Evolutionary conservation across 2,797 vertebrate genomes (phyloP), one percentile per base, ranked within the genome.

Genomic region (Limosa lapponica): DNA sequence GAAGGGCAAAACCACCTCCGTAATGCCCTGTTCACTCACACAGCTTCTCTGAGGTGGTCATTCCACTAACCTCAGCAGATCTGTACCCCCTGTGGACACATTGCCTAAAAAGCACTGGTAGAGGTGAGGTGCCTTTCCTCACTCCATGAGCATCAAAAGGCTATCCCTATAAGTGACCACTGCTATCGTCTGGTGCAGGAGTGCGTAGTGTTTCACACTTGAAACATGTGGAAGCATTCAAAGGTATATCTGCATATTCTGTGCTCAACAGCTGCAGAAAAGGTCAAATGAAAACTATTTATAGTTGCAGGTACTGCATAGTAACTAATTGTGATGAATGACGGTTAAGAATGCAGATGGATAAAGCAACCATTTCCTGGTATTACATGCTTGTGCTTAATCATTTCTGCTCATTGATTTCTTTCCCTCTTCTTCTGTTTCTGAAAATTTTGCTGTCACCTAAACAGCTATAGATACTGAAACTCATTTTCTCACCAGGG

Each of bases 371-470:
- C 15, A 57, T 74, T 93, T 87, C 59, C 74, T 69, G 48, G 64
- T 44, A 61, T 85, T 70, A 71, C 11, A 3, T 20, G 28, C 13
- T 77, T 77, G 25, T 8, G 48, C 57, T 87, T 75, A 59, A 70
- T 94, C 2, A 71, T 65, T 96, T 94, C 51, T 85, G 14, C 25
- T 91, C 59, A 80, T 67, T 73, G 71, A 80, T 91, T 96, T 92
- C 58, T 82, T 82, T 32, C 7, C 6, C 19, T 78, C 6, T 11
- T 48, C 37, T 65, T 75, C 66, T 69, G 16, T 46, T 95, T 74
- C 58, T 48, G 57, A 69, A 78, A 81, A 71, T 74, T 78, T 75
- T 86, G 10, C 41, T 59, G 57, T 79, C 59, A 77, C 17, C 28
- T 51, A 23, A 88, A 66, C 13, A 88, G 11, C n/a, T 84, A 18